Evolutionary conservation across 2,113 vertebrate species (phyloP).

Genomic region (Oreochromis spilurus): DNA sequence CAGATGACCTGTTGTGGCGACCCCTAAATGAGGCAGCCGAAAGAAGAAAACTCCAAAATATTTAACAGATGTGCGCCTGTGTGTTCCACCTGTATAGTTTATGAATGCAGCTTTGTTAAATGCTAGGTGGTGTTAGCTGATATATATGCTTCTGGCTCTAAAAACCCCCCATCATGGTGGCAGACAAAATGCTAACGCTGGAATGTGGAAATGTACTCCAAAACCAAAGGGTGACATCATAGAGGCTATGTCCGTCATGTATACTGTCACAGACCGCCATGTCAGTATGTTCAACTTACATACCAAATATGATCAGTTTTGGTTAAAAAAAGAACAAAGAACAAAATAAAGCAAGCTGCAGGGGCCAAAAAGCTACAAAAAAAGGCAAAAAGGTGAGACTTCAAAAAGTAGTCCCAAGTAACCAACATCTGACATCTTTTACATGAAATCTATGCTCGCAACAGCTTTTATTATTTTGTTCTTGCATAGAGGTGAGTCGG

Average conservation of each 20-base stretch:
- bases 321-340: rapidly evolving
- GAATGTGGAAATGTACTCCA: neutral
- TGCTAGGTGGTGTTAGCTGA: neutral
- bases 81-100: neutral
- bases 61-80: neutral
- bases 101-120: neutral
- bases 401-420: neutral
- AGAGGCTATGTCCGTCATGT: rapidly evolving
- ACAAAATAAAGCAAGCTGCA: neutral
- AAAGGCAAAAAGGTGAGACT: neutral
- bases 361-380: rapidly evolving
- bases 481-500: neutral
- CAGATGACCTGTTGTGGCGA: neutral
- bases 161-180: neutral
- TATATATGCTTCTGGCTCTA: rapidly evolving
- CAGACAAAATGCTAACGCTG: neutral
- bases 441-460: neutral
- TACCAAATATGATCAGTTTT: rapidly evolving
- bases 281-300: neutral
- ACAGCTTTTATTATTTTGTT: neutral
- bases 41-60: neutral
- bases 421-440: neutral
- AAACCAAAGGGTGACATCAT: neutral
- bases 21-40: neutral
- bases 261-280: rapidly evolving